Evolutionary conservation across 2,113 vertebrate genomes (phyloP).

Genomic region (Aegotheles bennettii): DNA sequence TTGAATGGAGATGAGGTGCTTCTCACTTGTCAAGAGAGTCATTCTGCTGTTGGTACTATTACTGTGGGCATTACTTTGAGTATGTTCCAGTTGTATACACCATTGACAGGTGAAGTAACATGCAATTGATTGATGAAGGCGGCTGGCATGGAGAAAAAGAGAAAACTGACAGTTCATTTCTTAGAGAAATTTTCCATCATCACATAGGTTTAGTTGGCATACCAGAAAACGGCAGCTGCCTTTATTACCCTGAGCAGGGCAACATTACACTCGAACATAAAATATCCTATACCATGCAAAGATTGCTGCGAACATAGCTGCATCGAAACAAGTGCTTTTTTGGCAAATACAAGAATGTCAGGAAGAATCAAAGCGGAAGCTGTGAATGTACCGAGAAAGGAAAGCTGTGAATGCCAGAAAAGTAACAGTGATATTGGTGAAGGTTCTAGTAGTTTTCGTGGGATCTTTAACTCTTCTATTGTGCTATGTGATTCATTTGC

Average conservation of each 20-base stretch:
- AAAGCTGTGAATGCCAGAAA: neutral
- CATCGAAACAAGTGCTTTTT: neutral
- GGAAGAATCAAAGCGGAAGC: neutral
- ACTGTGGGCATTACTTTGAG: neutral
- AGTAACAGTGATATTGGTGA: neutral
- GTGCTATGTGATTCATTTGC: neutral
- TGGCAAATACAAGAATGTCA: neutral
- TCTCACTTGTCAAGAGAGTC: neutral
- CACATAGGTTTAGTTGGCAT: neutral
- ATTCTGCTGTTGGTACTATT: neutral
- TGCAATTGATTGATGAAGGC: neutral
- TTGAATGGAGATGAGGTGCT: rapidly evolving
- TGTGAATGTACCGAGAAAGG: neutral
- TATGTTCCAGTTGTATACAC: neutral
- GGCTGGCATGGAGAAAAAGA: neutral
- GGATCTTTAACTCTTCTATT: neutral
- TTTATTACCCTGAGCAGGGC: neutral
- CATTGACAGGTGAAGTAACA: neutral
- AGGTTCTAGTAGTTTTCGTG: neutral
- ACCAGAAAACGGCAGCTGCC: neutral
- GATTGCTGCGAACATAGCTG: neutral
- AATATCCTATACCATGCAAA: neutral
- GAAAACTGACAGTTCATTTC: neutral
- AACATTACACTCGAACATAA: neutral
- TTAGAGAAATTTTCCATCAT: neutral